Evolutionary conservation across 2,888 invertebrate genomes (phyloP).

Genomic region (Drosophila anomalata): DNA sequence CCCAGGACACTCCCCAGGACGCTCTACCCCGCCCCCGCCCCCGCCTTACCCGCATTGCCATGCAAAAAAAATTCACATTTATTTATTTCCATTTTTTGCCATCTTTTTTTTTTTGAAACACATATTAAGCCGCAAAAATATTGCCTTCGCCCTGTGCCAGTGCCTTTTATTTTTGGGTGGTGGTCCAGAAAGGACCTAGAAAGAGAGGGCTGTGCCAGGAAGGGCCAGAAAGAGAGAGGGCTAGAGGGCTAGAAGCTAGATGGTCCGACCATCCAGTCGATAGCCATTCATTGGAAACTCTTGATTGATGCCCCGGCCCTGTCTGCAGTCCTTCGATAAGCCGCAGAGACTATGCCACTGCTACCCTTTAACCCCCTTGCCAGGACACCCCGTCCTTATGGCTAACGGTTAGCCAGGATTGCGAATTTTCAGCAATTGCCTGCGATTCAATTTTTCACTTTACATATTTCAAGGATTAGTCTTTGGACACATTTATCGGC

Average conservation of each 20-base stretch:
- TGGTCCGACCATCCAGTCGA: slow-evolving; percentile 77
- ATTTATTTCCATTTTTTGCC: slow-evolving; percentile 31
- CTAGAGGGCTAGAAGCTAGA: slow-evolving; percentile 9
- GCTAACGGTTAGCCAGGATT: slow-evolving; percentile 16
- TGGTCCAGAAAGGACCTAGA: slow-evolving; percentile 28
- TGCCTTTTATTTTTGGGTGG: slow-evolving; percentile 24
- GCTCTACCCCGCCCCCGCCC: not conserved
- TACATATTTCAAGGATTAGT: slow-evolving; percentile 70
- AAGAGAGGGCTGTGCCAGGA: slow-evolving; percentile 9
- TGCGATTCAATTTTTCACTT: slow-evolving; percentile 66
- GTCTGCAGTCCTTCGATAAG: slow-evolving; percentile 80
- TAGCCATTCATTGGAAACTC: slow-evolving; percentile 81
- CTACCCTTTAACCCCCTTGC: slow-evolving; percentile 1
- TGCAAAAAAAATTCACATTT: slow-evolving; percentile 28
- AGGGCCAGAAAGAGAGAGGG: slow-evolving; percentile 1
- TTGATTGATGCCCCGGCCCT: slow-evolving; percentile 80
- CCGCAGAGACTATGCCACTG: slow-evolving; percentile 29
- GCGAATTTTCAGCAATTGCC: slow-evolving; percentile 66
- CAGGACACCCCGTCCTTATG: not conserved
- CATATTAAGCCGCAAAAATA: slow-evolving; percentile 80
- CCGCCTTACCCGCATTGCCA: slow-evolving; percentile 3
- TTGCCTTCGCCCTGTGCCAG: slow-evolving; percentile 45
- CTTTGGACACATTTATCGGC: slow-evolving; percentile 21
- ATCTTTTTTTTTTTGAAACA: slow-evolving; percentile 44
- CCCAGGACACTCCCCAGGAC: slow-evolving; percentile 7